Evolutionary conservation across 2,113 vertebrate genomes (phyloP).

Genomic region (Triplophysa dalaica): DNA sequence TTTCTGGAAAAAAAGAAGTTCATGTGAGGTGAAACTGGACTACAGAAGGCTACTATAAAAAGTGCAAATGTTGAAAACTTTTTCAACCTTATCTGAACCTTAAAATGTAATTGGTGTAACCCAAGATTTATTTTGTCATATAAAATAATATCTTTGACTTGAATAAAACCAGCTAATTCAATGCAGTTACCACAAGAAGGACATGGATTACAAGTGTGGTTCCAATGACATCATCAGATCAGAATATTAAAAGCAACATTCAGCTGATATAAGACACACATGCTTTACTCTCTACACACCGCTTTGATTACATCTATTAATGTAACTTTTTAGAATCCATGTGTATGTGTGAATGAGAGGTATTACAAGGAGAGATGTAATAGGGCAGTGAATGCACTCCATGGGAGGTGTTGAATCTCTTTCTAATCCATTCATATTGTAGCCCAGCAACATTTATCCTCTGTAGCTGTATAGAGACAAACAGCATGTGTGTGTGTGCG

Average conservation of each 20-base stretch:
- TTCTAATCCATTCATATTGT: constrained; percentile 77
- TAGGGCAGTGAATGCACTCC: constrained; percentile 81
- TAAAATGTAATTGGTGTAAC: too few relatives aligned
- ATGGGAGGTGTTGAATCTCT: constrained; percentile 79
- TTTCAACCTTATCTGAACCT: too few relatives aligned
- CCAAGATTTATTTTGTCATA: too few relatives aligned
- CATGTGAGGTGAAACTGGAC: not conserved
- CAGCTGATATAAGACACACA: not conserved
- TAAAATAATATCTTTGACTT: too few relatives aligned
- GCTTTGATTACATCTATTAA: constrained; percentile 37
- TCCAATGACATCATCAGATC: constrained; percentile 2
- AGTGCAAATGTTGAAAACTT: not conserved
- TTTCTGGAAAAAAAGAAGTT: not conserved
- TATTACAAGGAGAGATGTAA: constrained; percentile 57
- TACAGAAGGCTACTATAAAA: not conserved
- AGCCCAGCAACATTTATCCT: constrained; percentile 87
- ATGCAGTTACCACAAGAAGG: not conserved
- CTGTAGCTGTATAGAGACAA: constrained; percentile 55
- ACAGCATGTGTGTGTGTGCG: constrained; percentile 34
- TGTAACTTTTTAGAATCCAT: not conserved
- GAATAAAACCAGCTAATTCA: too few relatives aligned
- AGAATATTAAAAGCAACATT: not conserved
- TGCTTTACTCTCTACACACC: not conserved
- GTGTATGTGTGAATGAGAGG: constrained; percentile 31
- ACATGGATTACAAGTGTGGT: not conserved